These are phyloP conservation scores for Stylophora pistillata DNA, from an alignment of 64 coral and sea anemone species.

Conservation along the genomic window DNA sequence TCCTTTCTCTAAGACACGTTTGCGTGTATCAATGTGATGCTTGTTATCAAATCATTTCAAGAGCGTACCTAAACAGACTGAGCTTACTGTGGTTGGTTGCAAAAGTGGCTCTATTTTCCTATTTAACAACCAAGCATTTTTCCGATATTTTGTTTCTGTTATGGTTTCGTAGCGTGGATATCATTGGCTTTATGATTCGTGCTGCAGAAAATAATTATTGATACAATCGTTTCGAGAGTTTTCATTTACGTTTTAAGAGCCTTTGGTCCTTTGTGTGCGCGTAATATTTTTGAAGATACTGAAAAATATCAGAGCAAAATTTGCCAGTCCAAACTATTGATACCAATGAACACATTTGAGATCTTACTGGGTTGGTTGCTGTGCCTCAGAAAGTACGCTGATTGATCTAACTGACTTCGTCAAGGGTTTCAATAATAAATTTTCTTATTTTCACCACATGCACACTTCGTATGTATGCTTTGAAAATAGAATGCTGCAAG, in stretches of 20 bases:
- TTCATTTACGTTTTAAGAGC: too few relatives aligned
- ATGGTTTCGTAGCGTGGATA: background rate
- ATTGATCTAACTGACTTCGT: background rate
- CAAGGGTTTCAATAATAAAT: background rate
- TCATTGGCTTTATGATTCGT: background rate
- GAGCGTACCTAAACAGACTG: background rate
- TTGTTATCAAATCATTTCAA: constrained; percentile 20
- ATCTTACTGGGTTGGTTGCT: too few relatives aligned
- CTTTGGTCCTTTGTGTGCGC: too few relatives aligned
- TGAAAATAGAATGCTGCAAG: background rate
- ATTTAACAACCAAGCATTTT: background rate
- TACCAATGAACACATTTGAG: too few relatives aligned
- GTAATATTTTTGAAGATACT: too few relatives aligned
- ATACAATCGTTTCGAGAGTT: too few relatives aligned
- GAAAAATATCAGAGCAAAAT: too few relatives aligned
- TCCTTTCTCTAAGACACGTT: background rate
- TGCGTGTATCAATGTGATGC: background rate
- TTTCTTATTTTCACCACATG: background rate
- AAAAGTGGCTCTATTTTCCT: background rate
- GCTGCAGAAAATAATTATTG: too few relatives aligned
- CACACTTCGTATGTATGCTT: background rate
- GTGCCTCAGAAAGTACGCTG: too few relatives aligned
- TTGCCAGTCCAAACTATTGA: too few relatives aligned
- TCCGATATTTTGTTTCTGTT: background rate
- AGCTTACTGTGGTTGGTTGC: background rate